Percentiles rank a stretch among this genome's conserved stretches.
Evolutionary conservation across 2,113 vertebrate genomes (phyloP).

Genomic region (Sylvietta virens): DNA sequence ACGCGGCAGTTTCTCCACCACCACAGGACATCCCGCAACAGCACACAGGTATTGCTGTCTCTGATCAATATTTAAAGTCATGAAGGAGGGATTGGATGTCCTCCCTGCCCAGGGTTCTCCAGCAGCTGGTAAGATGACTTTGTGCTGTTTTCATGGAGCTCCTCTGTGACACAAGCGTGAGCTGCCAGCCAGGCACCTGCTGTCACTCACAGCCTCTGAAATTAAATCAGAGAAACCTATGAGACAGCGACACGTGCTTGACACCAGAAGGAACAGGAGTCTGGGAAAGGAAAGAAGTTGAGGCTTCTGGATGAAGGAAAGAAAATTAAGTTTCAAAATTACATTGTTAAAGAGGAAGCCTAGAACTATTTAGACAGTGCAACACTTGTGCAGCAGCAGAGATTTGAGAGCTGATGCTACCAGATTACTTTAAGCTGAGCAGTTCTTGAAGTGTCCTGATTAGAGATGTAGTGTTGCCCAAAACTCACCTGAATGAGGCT

Average conservation of each 20-base stretch:
- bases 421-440: neutral
- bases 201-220: conserved; percentile 51
- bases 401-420: neutral
- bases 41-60: neutral
- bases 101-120: neutral
- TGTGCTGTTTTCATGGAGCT: conserved; percentile 11
- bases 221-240: neutral
- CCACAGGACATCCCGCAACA: conserved; percentile 33
- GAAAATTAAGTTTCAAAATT: neutral
- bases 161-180: neutral
- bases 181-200: conserved; percentile 32
- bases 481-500: neutral
- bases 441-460: neutral
- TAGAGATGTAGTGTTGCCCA: neutral
- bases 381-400: neutral
- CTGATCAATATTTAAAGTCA: conserved; percentile 64
- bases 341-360: neutral
- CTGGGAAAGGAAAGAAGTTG: neutral
- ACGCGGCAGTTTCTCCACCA: neutral
- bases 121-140: neutral
- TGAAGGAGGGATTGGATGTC: conserved; percentile 9
- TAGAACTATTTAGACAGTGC: neutral
- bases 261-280: neutral
- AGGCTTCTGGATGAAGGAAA: neutral
- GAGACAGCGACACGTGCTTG: neutral